Evolutionary conservation across 2,797 vertebrate genomes (phyloP).

Genomic region (Brachyalestes nurse): DNA sequence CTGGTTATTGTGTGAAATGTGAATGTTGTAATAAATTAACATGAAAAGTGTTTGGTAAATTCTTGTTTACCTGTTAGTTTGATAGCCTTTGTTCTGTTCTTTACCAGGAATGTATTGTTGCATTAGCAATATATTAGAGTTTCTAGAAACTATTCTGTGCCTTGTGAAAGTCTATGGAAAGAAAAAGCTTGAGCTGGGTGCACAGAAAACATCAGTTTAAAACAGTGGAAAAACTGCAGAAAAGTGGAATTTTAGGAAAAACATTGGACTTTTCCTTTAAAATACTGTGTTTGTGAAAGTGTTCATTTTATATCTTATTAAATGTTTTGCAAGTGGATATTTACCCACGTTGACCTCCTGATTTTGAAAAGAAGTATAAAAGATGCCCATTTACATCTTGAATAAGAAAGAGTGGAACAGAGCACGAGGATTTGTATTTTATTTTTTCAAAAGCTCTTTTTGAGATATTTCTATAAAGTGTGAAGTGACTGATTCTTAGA

Average conservation of each 20-base stretch:
- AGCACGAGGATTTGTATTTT: no score
- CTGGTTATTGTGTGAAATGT: neutral
- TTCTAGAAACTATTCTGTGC: neutral
- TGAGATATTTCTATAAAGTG: no score
- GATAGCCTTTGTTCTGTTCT: neutral
- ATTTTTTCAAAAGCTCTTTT: no score
- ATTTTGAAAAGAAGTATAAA: neutral
- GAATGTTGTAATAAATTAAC: neutral
- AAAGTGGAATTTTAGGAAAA: neutral
- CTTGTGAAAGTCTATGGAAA: neutral
- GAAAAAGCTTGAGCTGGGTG: neutral
- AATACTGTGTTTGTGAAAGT: slow-evolving; percentile 72
- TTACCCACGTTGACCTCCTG: slow-evolving; percentile 11
- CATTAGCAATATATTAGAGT: neutral
- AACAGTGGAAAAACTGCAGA: neutral
- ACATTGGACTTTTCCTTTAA: slow-evolving; percentile 9
- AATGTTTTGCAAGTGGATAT: slow-evolving; percentile 75
- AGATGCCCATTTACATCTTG: neutral
- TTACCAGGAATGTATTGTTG: neutral
- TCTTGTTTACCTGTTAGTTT: neutral
- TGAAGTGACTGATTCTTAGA: no score
- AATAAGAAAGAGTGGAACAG: neutral
- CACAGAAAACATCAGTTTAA: neutral
- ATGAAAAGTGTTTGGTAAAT: neutral
- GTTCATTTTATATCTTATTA: slow-evolving; percentile 75